A percentile compares a stretch with the other conserved stretches of the same genome.
Conservation (phyloP, 2,113 vertebrate species). For the Meleagris gallopavo region DNA sequence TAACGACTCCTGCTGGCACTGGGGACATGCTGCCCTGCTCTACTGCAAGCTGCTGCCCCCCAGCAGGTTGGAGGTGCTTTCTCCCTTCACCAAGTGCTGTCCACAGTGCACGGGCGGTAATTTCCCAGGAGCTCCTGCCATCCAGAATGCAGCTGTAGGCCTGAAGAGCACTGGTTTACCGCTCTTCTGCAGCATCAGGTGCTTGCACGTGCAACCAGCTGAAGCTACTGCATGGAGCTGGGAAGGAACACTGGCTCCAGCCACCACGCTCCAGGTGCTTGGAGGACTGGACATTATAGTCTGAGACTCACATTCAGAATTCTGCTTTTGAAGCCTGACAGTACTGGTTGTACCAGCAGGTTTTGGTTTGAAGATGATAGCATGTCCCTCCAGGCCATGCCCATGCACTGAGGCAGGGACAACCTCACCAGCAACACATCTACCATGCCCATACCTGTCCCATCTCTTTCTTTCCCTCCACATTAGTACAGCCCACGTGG, state of each 20-base stretch:
- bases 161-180: background rate
- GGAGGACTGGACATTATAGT: background rate
- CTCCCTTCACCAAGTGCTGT: accelerated
- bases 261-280: background rate
- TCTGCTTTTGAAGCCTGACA: background rate
- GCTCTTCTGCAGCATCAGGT: accelerated
- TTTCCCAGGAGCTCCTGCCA: background rate
- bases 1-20: background rate
- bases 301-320: background rate
- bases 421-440: background rate
- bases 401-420: background rate
- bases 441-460: background rate
- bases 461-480: background rate
- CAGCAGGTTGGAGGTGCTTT: background rate
- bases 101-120: accelerated
- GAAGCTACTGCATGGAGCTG: background rate
- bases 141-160: accelerated
- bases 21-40: background rate
- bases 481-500: background rate
- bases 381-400: background rate
- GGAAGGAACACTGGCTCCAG: background rate
- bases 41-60: background rate
- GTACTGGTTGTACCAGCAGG: background rate
- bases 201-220: background rate
- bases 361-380: background rate